Evolutionary conservation across 1,140 invertebrate species (phyloP), one percentile per base, ranked within the genome.

Genomic region (Zelostemma sp.): DNA sequence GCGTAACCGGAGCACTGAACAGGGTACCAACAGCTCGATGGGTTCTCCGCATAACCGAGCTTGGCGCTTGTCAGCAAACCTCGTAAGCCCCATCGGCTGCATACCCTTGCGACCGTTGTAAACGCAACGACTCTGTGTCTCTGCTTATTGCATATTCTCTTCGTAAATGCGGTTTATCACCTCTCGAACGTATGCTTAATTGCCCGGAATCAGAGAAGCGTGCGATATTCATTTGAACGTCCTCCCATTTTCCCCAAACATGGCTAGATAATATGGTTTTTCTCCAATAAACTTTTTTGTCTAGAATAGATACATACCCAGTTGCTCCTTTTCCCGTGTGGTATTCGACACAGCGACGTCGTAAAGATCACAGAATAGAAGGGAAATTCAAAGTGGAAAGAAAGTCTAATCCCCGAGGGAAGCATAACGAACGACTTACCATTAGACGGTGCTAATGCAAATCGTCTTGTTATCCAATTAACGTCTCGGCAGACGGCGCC

Each of bases 401-500:
- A 72, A 67, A 72, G 55, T 67, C 50, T 72, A 72, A 67, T 67
- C 68, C 63, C 68, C 17, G 16, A 64, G 63, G 63, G 46, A 64
- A 57, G 31, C 55, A 72, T 56, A 64, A 63, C 41, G 43, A 56
- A 72, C 47, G 68, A 72, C 63, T 72, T 66, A 60, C 63, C 47
- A 72, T 72, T 72, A 72, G 55, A 67, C 55, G 49, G 56, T 54
- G 66, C 33, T 67, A 73, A 61, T 67, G 63, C 58, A 59, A 75
- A 74, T 69, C 64, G 68, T 54, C 69, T 73, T 74, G 71, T 77
- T 77, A 77, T 74, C 71, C 73, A 77, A 77, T 77, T 77, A 75
- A 75, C 66, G 69, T 73, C 54, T 62, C 53, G 43, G 54, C 67
- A 72, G 73, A 63, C 46, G 59, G 64, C 56, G 61, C 53, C 49